Evolutionary conservation across 2,113 vertebrate species (phyloP).

Genomic region (Sakesphorus luctuosus): DNA sequence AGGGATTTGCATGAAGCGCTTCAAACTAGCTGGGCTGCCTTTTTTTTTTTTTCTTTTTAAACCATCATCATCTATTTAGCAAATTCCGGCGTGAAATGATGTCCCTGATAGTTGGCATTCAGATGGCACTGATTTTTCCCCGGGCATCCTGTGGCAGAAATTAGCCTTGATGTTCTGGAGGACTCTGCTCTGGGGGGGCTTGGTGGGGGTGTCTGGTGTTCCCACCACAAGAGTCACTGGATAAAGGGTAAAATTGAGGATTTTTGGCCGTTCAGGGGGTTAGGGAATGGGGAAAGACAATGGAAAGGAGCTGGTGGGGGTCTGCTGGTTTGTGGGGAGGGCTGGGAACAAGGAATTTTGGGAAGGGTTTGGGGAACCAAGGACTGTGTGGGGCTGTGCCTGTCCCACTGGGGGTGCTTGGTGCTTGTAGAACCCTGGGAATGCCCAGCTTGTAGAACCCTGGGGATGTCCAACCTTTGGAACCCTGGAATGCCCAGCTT

Average conservation of each 20-base stretch:
- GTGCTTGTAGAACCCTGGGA: not conserved
- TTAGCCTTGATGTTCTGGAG: not conserved
- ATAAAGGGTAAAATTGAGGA: not conserved
- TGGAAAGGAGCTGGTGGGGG: not conserved
- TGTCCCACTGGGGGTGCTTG: too few relatives aligned
- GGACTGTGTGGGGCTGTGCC: too few relatives aligned
- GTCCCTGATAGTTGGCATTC: not conserved
- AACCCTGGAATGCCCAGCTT: too few relatives aligned
- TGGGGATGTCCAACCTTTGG: too few relatives aligned
- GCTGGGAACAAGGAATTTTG: rapidly evolving
- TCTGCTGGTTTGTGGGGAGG: rapidly evolving
- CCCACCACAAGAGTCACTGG: rapidly evolving
- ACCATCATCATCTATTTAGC: not conserved
- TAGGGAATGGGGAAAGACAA: not conserved
- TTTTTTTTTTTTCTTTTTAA: not conserved
- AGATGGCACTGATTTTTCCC: not conserved
- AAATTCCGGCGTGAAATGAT: not conserved
- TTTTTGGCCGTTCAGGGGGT: rapidly evolving
- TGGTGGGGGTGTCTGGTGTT: too few relatives aligned
- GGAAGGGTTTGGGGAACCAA: not conserved
- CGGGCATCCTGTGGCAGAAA: not conserved
- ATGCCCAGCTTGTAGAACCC: too few relatives aligned
- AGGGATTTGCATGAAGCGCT: slow-evolving; percentile 7
- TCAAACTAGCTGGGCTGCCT: not conserved
- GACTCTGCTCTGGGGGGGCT: not conserved